Base-by-base conservation (phyloP, 2,113 vertebrate species). In the Glaucomys volans region DNA sequence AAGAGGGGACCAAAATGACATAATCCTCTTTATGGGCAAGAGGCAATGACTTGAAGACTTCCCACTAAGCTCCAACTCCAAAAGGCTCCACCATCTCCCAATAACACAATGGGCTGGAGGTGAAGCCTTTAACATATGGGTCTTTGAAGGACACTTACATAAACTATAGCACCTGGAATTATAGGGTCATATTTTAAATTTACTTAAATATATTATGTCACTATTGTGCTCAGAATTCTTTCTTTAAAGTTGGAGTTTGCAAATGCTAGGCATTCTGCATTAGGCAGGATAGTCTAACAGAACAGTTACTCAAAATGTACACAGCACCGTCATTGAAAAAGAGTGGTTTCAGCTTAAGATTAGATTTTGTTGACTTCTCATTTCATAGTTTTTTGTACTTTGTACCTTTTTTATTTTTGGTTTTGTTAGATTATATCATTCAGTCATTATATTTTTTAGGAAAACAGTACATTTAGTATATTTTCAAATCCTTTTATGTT, bases 331-430 rank as follows among this genome's bases (percentile, higher is more conserved):
- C 35, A 90, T 0, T 66, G 44, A 42, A 44, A n/a, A 91, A 88
- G 54, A 47, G 22, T 47, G 42, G 22, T 75, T 93, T 91, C 35
- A 84, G 50, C 50, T 91, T 64, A 32, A 82, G 30, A 11, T 64
- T 91, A 18, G 54, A 44, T 81, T 79, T 86, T 91, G 40, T 69
- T 72, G 47, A 40, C 87, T 90, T 96, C 62, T 87, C 16, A 84
- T 26, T 62, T 67, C 77, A 91, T 6, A 9, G 2, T 90, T 93
- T 67, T 37, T 76, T 76, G 5, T 79, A 52, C 32, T 30, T 75
- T 26, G 47, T 54, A 24, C n/a, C 35, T 16, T 75, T 42, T 67
- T 40, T 28, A 30, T 40, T 81, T 92, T 94, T 59, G 84, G 28
- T 28, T 93, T 91, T 91, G 37, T 37, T 79, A 77, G 74, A 82